phyloP scores from a whole-genome alignment of 2,113 vertebrate species.

The Cygnus buccinator region DNA sequence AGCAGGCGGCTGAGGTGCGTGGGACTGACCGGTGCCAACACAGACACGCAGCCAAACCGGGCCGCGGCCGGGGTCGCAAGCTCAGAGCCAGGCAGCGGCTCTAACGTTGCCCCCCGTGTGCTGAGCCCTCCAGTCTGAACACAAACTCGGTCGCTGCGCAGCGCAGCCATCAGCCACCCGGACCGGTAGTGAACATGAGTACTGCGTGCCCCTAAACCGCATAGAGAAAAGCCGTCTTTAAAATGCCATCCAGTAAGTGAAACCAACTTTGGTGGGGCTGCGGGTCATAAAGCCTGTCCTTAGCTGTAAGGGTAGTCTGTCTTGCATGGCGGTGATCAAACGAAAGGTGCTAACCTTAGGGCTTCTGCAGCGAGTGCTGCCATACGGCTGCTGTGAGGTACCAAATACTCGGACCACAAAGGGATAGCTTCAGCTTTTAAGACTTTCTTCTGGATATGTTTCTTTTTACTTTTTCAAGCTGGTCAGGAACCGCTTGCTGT shows the following conservation, averaged over 20 bases:
- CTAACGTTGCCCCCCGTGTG: neutral
- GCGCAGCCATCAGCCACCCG: neutral
- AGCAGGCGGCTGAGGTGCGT: no score
- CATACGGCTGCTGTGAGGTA: neutral
- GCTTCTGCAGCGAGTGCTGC: neutral
- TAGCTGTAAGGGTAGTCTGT: neutral
- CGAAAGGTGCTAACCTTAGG: neutral
- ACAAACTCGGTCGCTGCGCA: rapidly evolving
- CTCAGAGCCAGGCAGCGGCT: neutral
- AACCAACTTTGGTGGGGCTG: neutral
- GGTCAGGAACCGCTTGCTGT: neutral
- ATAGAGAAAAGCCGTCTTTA: neutral
- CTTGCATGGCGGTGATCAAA: neutral
- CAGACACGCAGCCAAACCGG: neutral
- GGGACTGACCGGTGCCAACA: neutral
- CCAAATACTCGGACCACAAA: neutral
- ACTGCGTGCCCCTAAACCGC: neutral
- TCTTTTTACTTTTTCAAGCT: neutral
- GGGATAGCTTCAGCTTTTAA: neutral
- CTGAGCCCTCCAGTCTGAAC: neutral
- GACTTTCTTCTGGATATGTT: neutral
- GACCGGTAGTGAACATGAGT: neutral
- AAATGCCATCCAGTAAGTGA: neutral
- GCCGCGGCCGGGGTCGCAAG: neutral
- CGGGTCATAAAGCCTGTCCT: neutral